A percentile compares a stretch with the other conserved stretches of the same genome.
Evolutionary conservation across 2,113 vertebrate genomes (phyloP).

Genomic region (Corythaeola cristata): DNA sequence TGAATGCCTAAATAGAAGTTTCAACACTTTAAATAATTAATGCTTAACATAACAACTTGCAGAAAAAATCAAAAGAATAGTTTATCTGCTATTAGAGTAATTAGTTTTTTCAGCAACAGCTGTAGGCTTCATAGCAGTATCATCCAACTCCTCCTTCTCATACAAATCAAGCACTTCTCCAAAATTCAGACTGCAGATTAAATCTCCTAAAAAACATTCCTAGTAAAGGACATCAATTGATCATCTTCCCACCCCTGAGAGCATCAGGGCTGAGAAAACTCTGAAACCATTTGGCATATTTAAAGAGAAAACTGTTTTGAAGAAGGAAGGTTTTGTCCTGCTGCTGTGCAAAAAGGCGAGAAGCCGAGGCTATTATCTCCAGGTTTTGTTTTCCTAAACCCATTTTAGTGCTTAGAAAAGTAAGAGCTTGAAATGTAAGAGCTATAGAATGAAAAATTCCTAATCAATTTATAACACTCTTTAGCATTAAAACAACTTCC

Average conservation of each 20-base stretch:
- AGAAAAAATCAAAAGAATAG: constrained; percentile 56
- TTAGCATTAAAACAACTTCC: neutral
- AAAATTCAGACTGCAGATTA: constrained; percentile 55
- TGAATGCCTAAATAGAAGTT: neutral
- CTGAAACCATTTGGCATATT: neutral
- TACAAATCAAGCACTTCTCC: constrained; percentile 55
- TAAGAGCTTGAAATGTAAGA: neutral
- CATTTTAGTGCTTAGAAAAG: neutral
- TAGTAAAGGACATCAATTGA: neutral
- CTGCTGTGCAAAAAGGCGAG: neutral
- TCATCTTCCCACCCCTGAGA: neutral
- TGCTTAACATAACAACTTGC: constrained; percentile 37
- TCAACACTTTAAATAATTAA: neutral
- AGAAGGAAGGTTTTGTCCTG: neutral
- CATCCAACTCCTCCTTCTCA: constrained; percentile 66
- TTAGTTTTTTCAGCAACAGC: neutral
- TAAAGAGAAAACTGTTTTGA: neutral
- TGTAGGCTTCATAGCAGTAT: constrained; percentile 8
- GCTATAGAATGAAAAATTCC: neutral
- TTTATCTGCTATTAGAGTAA: neutral
- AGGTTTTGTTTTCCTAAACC: neutral
- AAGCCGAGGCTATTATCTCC: neutral
- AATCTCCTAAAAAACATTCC: constrained; percentile 62
- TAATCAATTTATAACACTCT: neutral
- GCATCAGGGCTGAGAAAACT: neutral